Conservation (phyloP, 2,888 invertebrate species). For the Chalcis sispes region DNA sequence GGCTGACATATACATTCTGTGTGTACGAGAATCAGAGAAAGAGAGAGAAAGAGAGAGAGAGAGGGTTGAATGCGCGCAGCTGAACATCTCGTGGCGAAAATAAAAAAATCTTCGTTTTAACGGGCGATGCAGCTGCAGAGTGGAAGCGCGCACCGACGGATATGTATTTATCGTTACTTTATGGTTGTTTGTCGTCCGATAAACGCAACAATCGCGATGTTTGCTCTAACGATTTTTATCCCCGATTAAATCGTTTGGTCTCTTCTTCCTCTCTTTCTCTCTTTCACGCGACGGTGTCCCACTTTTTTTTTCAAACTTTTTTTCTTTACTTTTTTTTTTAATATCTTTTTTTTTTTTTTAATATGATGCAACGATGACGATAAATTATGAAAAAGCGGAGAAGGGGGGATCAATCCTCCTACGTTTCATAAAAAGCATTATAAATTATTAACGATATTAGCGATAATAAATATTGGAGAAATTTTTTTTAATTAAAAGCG, state of each 20-base stretch:
- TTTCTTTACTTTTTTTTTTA: not conserved
- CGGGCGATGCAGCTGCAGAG: not conserved
- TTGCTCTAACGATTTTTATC: constrained; percentile 36
- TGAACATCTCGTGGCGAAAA: constrained; percentile 9
- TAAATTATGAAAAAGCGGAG: constrained; percentile 19
- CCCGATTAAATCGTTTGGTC: constrained; percentile 1
- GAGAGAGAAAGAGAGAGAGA: too few relatives aligned
- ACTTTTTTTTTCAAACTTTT: too few relatives aligned
- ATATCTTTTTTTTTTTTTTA: not conserved
- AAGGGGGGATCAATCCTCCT: constrained; percentile 13
- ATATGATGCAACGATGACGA: not conserved
- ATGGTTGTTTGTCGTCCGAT: constrained; percentile 24
- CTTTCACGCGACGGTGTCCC: constrained; percentile 19
- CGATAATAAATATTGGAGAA: constrained; percentile 1
- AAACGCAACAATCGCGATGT: constrained; percentile 41
- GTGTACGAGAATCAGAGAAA: too few relatives aligned
- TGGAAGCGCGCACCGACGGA: not conserved
- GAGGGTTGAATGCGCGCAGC: not conserved
- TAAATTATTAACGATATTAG: constrained; percentile 24
- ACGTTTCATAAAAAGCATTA: not conserved
- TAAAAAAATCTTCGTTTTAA: constrained; percentile 29
- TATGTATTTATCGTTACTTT: constrained; percentile 38
- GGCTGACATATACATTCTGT: constrained; percentile 32
- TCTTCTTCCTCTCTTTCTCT: constrained; percentile 51
- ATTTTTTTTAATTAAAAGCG: not conserved